Evolutionary conservation across 2,113 vertebrate species (phyloP).

Genomic region (Apteryx owenii): DNA sequence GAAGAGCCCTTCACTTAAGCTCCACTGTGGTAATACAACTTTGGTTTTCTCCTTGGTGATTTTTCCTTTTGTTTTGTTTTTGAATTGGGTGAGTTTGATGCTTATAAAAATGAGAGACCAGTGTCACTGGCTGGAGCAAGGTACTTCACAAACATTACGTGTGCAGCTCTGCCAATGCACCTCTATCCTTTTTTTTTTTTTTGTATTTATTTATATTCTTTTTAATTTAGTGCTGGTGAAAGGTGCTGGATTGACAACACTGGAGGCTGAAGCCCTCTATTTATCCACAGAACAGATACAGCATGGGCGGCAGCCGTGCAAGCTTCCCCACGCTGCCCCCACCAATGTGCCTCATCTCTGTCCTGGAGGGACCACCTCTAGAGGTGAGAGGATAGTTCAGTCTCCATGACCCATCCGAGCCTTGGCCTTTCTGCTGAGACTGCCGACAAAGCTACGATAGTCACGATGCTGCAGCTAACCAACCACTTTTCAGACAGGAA

Average conservation of each 20-base stretch:
- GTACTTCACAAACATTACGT: conserved; percentile 41
- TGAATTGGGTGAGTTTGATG: conserved; percentile 46
- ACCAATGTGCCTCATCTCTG: conserved; percentile 79
- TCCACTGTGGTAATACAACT: conserved; percentile 30
- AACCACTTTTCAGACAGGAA: background rate
- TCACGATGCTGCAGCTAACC: conserved; percentile 31
- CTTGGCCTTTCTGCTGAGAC: conserved; percentile 75
- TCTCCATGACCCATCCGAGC: conserved; percentile 69
- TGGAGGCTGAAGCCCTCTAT: conserved; percentile 80
- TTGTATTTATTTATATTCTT: conserved; percentile 77
- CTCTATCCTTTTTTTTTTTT: conserved; percentile 45
- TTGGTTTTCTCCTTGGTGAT: conserved; percentile 36
- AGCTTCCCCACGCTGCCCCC: conserved; percentile 76
- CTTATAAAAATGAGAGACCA: conserved; percentile 43
- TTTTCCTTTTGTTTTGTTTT: conserved; percentile 50
- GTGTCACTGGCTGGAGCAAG: conserved; percentile 51
- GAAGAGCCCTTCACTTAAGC: background rate
- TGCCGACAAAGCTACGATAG: conserved; percentile 37
- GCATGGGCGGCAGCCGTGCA: conserved; percentile 76
- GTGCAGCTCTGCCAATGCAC: conserved; percentile 62
- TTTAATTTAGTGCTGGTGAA: conserved; percentile 78
- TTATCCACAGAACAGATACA: conserved; percentile 78
- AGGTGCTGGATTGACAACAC: conserved; percentile 76
- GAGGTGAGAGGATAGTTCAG: conserved; percentile 78
- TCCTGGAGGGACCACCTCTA: conserved; percentile 79